Base-by-base conservation (phyloP, 2,113 vertebrate genomes). In the Xenopus laevis region DNA sequence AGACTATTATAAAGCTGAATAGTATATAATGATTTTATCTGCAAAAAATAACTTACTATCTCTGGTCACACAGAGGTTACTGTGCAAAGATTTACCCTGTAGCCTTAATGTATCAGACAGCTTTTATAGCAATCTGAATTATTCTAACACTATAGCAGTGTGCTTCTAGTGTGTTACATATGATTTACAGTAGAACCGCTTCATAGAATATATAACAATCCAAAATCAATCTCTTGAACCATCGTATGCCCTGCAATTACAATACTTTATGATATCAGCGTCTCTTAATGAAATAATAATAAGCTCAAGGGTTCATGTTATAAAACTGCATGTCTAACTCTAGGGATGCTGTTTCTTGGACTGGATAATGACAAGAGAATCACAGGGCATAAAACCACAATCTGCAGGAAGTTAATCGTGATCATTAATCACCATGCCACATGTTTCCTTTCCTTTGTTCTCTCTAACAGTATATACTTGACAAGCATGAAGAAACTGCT, bases 361-460 rank as follows among this genome's bases (percentile, higher is more conserved):
- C 69, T 84, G 85, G 89, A 89, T 87, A 89, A 91, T 88, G 87
- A 90, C 90, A 89, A 79, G 85, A 83, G 81, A 86, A 87, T 84
- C 86, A 86, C 73, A 89, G 81, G 83, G 82, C 87, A 86, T 89
- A 85, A 91, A 93, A 89, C 78, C 85, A 87, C 87, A 92, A 87
- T 87, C 86, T 89, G 85, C 79, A 86, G 86, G 83, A 71, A 90
- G 83, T 84, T 94, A 90, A 96, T 94, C 87, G 87, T 82, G 86
- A 88, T 82, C 90, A 91, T 94, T 93, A 90, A 93, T 95, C 92
- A 92, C 64, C 72, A 20, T 46, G 81, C 71, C 69, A 82, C 71
- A 47, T 82, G 83, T 65, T 63, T 80, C 62, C 45, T 13, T 66
- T 82, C 15, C 70, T 80, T 72, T 15, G 55, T 71, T 23, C 77